Evolutionary conservation across 2,797 vertebrate species (phyloP).

Genomic region (Todus mexicanus): DNA sequence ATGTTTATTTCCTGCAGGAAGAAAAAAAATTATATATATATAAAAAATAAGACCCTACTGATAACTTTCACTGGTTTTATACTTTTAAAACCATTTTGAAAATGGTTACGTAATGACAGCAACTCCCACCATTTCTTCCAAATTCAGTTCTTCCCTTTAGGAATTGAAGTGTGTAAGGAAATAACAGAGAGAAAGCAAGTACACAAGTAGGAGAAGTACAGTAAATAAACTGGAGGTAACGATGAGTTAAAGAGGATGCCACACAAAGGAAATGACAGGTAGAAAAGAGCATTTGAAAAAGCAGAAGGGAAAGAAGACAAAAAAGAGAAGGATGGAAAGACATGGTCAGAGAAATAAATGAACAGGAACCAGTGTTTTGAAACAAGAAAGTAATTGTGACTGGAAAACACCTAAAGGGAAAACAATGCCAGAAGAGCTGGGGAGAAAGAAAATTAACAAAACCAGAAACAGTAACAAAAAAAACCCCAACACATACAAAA

Average conservation of each 20-base stretch:
- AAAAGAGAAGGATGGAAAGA: not conserved
- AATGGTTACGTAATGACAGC: not conserved
- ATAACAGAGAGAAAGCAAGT: not conserved
- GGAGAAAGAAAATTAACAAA: slow-evolving; percentile 8
- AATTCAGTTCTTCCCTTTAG: not conserved
- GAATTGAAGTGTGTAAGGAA: not conserved
- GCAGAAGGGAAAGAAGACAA: not conserved
- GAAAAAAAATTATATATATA: no score
- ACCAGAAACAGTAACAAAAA: no score
- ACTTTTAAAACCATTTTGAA: not conserved
- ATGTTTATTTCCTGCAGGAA: not conserved
- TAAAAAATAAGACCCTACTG: not conserved
- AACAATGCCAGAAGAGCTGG: slow-evolving; percentile 9
- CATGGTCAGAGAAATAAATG: not conserved
- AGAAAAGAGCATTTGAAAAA: not conserved
- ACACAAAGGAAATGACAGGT: not conserved
- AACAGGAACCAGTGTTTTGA: not conserved
- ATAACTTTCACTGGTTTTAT: not conserved
- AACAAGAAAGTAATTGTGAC: not conserved
- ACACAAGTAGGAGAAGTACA: not conserved
- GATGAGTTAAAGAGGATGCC: not conserved
- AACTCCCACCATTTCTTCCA: not conserved
- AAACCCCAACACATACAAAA: no score
- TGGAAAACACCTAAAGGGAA: not conserved
- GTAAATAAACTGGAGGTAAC: not conserved